Percentiles rank a stretch among this genome's conserved stretches.
Conservation (phyloP, 2,888 invertebrate genomes). For the Campaea margaritaria region DNA sequence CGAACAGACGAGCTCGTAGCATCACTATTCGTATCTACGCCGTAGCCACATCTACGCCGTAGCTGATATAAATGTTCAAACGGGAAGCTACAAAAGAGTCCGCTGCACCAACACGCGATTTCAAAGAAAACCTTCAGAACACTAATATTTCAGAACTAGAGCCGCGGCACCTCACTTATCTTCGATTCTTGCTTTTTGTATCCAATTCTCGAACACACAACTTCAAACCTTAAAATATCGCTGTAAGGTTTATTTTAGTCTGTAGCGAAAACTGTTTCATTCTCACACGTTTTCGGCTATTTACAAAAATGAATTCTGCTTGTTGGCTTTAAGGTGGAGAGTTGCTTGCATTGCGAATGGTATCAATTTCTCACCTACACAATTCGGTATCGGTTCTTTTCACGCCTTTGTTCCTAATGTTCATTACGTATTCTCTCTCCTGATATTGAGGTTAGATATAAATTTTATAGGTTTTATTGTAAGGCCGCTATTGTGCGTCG, state of each 20-base stretch:
- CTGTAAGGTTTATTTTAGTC: conserved; percentile 48
- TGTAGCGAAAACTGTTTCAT: conserved; percentile 49
- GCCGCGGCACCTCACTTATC: conserved; percentile 71
- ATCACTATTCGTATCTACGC: conserved; percentile 17
- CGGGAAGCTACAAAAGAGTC: conserved; percentile 55
- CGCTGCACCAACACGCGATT: conserved; percentile 59
- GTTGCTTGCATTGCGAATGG: conserved; percentile 41
- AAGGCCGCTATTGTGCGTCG: conserved; percentile 60
- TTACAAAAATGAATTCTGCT: conserved; percentile 51
- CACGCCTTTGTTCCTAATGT: conserved; percentile 80
- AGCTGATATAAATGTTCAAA: conserved; percentile 51
- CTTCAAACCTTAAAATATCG: conserved; percentile 38
- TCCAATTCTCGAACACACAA: conserved; percentile 16
- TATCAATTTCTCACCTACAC: conserved; percentile 74
- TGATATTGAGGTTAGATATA: conserved; percentile 77
- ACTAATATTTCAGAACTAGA: conserved; percentile 74
- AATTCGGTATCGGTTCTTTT: conserved; percentile 75
- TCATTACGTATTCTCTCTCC: conserved; percentile 81
- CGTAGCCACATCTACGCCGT: conserved; percentile 24
- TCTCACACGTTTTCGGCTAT: conserved; percentile 42
- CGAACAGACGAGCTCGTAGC: conserved; percentile 4
- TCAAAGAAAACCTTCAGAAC: conserved; percentile 71
- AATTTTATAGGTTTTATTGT: conserved; percentile 76
- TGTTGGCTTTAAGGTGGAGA: conserved; percentile 44
- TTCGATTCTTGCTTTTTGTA: conserved; percentile 65